Conservation (phyloP, 1,140 invertebrate species). For the Octopus bimaculoides region DNA sequence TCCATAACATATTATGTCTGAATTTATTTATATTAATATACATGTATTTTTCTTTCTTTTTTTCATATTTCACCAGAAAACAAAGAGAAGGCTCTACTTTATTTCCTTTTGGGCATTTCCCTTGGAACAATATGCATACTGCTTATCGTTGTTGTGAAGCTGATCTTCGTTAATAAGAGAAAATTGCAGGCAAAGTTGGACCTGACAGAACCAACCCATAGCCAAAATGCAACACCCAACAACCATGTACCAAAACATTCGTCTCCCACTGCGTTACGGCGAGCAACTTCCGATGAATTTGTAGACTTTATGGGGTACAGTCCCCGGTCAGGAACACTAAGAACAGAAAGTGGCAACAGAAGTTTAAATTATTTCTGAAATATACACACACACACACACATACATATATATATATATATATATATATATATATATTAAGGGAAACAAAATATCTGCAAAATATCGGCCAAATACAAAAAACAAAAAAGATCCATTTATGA, state of each 20-base stretch:
- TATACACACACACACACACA: no score
- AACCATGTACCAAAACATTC: slow-evolving; percentile 24
- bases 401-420: no score
- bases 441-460: no score
- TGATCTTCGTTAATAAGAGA: slow-evolving; percentile 65
- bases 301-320: slow-evolving; percentile 45
- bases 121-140: slow-evolving; percentile 69
- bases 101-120: slow-evolving; percentile 71
- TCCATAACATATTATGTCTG: no score
- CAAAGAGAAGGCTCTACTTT: slow-evolving; percentile 74
- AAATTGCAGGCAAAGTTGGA: slow-evolving; percentile 64
- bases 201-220: slow-evolving; percentile 65
- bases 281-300: slow-evolving; percentile 40
- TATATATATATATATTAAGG: no score
- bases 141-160: slow-evolving; percentile 66
- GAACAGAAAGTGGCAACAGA: slow-evolving; percentile 27
- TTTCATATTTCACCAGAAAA: slow-evolving; percentile 65
- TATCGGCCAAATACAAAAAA: no score
- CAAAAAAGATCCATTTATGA: no score
- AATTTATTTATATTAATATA: no score
- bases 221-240: slow-evolving; percentile 28
- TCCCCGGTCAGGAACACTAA: slow-evolving; percentile 30
- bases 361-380: slow-evolving; percentile 29
- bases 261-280: slow-evolving; percentile 33
- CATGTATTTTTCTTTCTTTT: background rate